These are phyloP conservation scores for Eustalomyia histrio DNA, from an alignment of 2,888 invertebrate genomes.

Conservation along the genomic window DNA sequence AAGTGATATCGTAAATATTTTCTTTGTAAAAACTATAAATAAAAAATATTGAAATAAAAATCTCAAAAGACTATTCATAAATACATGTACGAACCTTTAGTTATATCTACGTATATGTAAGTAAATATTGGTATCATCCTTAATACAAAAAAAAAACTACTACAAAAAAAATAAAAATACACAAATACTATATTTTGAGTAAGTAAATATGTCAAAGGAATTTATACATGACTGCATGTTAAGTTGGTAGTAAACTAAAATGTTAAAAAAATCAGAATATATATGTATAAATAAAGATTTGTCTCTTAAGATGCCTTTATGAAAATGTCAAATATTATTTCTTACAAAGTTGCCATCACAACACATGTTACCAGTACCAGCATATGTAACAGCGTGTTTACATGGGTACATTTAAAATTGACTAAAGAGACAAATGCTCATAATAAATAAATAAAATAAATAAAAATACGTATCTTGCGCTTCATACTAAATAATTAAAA, in stretches of 20 bases:
- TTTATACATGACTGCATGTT: conserved; percentile 3
- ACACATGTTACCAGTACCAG: background rate
- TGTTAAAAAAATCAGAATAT: background rate
- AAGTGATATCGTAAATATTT: background rate
- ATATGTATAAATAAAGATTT: background rate
- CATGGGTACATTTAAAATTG: background rate
- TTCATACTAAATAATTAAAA: too few species aligned
- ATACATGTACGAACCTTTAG: background rate
- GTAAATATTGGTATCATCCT: background rate
- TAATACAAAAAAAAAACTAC: background rate
- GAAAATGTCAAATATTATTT: background rate
- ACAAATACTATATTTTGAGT: background rate
- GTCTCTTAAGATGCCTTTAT: background rate
- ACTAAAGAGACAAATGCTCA: too few species aligned
- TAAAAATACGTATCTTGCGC: too few species aligned
- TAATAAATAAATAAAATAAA: too few species aligned
- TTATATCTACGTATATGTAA: background rate
- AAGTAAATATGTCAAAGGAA: conserved; percentile 15
- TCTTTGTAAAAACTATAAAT: background rate
- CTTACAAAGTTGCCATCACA: background rate
- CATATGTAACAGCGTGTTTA: background rate
- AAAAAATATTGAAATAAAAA: background rate
- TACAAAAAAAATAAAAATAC: background rate
- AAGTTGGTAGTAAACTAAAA: background rate
- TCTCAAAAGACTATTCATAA: conserved; percentile 3